phyloP scores from a whole-genome alignment of 2,113 vertebrate genomes.

The Malurus cyaneus region DNA sequence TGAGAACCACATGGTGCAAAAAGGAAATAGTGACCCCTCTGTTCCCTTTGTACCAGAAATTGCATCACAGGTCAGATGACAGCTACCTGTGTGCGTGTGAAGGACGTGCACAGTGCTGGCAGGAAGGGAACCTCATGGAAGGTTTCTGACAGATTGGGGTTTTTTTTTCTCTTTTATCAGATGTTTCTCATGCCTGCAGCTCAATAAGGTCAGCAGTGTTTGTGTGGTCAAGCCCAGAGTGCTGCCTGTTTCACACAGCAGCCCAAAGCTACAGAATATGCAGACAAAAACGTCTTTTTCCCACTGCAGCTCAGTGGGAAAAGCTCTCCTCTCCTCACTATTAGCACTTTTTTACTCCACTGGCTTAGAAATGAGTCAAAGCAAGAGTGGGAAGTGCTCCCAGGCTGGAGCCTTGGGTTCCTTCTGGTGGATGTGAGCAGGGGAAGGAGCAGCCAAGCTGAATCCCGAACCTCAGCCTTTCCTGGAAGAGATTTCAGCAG shows the following conservation, averaged over 20 bases:
- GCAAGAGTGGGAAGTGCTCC: rapidly evolving
- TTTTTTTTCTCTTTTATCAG: background rate
- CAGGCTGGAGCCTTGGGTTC: background rate
- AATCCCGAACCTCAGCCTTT: background rate
- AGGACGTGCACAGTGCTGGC: background rate
- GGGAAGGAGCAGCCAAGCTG: background rate
- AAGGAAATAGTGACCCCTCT: background rate
- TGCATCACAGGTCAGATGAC: background rate
- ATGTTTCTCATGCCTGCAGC: background rate
- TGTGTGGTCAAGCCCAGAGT: background rate
- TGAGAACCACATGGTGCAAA: background rate
- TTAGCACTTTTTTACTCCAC: background rate
- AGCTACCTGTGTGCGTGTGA: background rate
- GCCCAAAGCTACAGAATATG: background rate
- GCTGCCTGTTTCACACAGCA: background rate
- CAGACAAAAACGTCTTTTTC: background rate
- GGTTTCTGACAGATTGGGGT: background rate
- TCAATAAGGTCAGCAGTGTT: background rate
- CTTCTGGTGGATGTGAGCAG: background rate
- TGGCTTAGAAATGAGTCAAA: background rate
- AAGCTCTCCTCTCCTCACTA: background rate
- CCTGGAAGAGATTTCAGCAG: slow-evolving; percentile 10
- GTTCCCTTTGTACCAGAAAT: background rate
- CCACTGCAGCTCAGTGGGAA: background rate
- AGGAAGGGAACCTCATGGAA: background rate